Conservation (phyloP, 2,113 vertebrate genomes). For the Peromyscus californicus region DNA sequence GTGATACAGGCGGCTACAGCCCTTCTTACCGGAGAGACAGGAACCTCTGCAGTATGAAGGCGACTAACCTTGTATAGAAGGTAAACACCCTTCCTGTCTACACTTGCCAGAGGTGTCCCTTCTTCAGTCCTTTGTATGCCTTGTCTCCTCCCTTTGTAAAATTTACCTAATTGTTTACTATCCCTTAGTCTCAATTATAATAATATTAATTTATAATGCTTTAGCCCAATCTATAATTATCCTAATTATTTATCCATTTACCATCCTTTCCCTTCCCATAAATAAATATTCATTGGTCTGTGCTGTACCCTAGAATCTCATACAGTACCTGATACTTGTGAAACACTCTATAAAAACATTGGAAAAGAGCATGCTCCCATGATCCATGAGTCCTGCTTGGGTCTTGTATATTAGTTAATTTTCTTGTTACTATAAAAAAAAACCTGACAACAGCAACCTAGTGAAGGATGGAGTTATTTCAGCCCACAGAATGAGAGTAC, state of each 20-base stretch:
- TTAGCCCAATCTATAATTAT: neutral
- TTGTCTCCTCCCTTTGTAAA: neutral
- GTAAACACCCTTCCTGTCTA: rapidly evolving
- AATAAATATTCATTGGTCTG: neutral
- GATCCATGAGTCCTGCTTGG: neutral
- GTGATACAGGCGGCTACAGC: rapidly evolving
- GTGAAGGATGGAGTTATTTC: neutral
- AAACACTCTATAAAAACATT: neutral
- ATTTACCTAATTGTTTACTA: neutral
- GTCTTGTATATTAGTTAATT: neutral
- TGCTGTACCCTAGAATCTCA: neutral
- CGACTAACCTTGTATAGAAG: rapidly evolving
- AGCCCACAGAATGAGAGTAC: neutral
- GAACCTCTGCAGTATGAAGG: rapidly evolving
- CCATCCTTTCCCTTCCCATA: neutral
- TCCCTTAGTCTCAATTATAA: neutral
- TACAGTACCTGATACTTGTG: rapidly evolving
- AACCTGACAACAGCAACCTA: neutral
- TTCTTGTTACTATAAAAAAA: neutral
- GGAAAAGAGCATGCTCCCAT: neutral
- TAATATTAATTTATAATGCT: neutral
- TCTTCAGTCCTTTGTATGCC: neutral
- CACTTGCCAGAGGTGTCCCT: neutral
- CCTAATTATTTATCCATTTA: neutral
- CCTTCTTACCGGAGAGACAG: neutral